phyloP scores from a whole-genome alignment of 2,888 invertebrate species.

The Caenorhabditis sulstoni region DNA sequence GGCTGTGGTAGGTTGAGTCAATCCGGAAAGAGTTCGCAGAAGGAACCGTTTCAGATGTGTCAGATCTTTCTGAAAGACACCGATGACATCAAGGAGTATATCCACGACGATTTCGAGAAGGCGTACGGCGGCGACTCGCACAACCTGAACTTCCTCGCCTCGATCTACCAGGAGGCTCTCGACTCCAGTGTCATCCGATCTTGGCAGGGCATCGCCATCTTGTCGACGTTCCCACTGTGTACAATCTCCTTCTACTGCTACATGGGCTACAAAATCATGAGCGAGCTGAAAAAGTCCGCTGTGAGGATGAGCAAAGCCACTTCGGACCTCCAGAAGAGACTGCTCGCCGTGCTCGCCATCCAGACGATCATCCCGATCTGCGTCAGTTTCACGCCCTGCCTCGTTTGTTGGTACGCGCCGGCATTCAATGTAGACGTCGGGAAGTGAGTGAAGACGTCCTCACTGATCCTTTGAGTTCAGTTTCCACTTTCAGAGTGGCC shows the following conservation, averaged over 20 bases:
- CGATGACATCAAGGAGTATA: neutral
- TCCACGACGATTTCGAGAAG: neutral
- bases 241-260: neutral
- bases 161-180: neutral
- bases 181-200: slow-evolving; percentile 2
- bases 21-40: neutral
- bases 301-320: neutral
- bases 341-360: slow-evolving; percentile 14
- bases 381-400: slow-evolving; percentile 19
- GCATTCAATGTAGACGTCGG: slow-evolving; percentile 13
- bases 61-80: neutral
- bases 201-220: neutral
- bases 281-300: neutral
- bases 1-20: neutral
- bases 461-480: slow-evolving; percentile 10
- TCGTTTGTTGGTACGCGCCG: slow-evolving; percentile 8
- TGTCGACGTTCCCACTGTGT: neutral
- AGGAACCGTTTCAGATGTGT: neutral
- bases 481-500: neutral
- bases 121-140: neutral
- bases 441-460: neutral
- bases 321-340: slow-evolving; percentile 3
- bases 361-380: slow-evolving; percentile 23
- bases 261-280: neutral
- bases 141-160: neutral